Evolutionary conservation across 1,140 invertebrate species (phyloP).

Genomic region (Mycetomoellerius zeteki): DNA sequence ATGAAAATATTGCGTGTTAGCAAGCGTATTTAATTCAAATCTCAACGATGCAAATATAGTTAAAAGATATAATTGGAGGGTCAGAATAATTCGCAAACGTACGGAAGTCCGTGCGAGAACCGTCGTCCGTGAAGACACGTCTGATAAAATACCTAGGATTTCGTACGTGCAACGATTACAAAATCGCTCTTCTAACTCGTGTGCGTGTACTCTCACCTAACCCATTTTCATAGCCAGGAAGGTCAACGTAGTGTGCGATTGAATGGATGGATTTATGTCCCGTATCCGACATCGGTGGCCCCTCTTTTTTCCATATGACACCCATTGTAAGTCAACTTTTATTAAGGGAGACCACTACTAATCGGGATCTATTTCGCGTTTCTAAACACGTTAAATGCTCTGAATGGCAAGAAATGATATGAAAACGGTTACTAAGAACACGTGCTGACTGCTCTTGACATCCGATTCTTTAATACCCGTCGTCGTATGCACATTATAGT

Average conservation of each 20-base stretch:
- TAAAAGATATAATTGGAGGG: background rate
- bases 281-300: conserved; percentile 50
- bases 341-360: conserved; percentile 49
- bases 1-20: background rate
- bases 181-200: conserved; percentile 5
- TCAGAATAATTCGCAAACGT: conserved; percentile 35
- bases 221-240: conserved; percentile 46
- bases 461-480: conserved; percentile 6
- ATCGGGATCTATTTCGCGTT: conserved; percentile 30
- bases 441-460: conserved; percentile 21
- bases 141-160: conserved; percentile 50
- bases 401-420: conserved; percentile 24
- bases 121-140: conserved; percentile 30
- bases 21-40: conserved; percentile 6
- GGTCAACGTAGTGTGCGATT: conserved; percentile 37
- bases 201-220: conserved; percentile 34
- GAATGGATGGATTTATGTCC: conserved; percentile 49
- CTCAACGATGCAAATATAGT: background rate
- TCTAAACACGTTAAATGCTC: conserved; percentile 56
- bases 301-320: conserved; percentile 30
- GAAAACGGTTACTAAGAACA: background rate
- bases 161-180: conserved; percentile 49
- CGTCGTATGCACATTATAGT: background rate
- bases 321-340: conserved; percentile 71
- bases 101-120: background rate